A percentile compares a stretch with the other conserved stretches of the same genome.
Conservation (phyloP, 2,888 invertebrate genomes). For the Cephus pulcher region DNA sequence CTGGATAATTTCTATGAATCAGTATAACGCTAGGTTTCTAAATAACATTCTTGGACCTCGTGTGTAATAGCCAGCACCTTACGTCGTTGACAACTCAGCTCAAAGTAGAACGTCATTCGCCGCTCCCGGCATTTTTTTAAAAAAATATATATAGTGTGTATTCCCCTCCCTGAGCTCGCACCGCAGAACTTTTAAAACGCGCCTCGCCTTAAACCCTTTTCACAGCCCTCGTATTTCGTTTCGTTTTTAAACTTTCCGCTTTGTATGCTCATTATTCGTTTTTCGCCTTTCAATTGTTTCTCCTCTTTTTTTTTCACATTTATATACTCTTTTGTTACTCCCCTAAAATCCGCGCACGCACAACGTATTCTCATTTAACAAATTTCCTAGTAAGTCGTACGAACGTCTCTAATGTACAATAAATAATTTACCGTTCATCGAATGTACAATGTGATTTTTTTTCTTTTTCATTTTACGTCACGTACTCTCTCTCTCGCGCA, state of each 20-base stretch:
- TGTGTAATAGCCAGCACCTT: constrained; percentile 63
- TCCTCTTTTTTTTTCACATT: constrained; percentile 20
- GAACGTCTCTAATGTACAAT: constrained; percentile 57
- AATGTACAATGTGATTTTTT: constrained; percentile 52
- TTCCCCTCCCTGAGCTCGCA: constrained; percentile 58
- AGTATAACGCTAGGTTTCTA: constrained; percentile 60
- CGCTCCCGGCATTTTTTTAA: constrained; percentile 51
- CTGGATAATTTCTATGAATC: constrained; percentile 59
- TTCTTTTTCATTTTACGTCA: constrained; percentile 26
- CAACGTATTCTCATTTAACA: constrained; percentile 30
- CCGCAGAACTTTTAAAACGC: constrained; percentile 26
- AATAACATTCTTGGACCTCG: constrained; percentile 66
- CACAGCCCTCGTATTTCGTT: constrained; percentile 64
- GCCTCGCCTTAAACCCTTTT: constrained; percentile 43
- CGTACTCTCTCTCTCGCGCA: constrained; percentile 2
- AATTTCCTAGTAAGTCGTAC: constrained; percentile 45
- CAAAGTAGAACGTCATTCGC: constrained; percentile 42
- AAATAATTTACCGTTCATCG: constrained; percentile 60
- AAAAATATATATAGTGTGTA: constrained; percentile 56
- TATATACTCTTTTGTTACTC: constrained; percentile 29
- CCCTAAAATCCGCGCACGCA: constrained; percentile 25
- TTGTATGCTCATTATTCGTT: neutral
- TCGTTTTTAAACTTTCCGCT: constrained; percentile 30
- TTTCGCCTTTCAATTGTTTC: constrained; percentile 31
- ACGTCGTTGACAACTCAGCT: constrained; percentile 54